A percentile compares a stretch with the other conserved stretches of the same genome.
phyloP scores from a whole-genome alignment of 2,113 vertebrate genomes.

The Hippocampus zosterae region DNA sequence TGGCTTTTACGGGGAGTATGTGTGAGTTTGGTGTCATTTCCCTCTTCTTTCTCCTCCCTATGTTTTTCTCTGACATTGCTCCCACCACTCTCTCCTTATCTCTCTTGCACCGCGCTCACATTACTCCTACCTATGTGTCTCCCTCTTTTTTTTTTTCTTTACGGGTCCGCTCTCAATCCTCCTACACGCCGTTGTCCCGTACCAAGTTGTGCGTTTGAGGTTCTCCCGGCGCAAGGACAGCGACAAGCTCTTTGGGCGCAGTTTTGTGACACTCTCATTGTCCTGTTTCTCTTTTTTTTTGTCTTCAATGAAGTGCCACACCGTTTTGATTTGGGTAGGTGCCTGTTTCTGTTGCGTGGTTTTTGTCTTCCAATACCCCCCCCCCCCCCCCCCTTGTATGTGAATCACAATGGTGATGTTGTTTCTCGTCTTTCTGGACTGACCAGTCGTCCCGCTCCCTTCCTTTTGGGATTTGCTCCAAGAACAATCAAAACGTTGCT shows the following conservation, averaged over 20 bases:
- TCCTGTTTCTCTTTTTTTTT: background rate
- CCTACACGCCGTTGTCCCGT: constrained; percentile 22
- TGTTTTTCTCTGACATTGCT: constrained; percentile 56
- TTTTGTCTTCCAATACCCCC: constrained; percentile 20
- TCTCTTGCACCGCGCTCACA: constrained; percentile 44
- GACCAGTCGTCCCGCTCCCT: constrained; percentile 44
- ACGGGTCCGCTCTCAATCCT: constrained; percentile 37
- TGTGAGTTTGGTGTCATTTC: constrained; percentile 18
- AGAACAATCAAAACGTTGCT: constrained; percentile 25
- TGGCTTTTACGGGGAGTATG: constrained; percentile 11
- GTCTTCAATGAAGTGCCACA: background rate
- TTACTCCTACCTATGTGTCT: constrained; percentile 52
- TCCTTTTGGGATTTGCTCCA: constrained; percentile 42
- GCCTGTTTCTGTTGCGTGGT: constrained; percentile 31
- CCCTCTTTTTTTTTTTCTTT: constrained; percentile 49
- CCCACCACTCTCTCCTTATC: constrained; percentile 55
- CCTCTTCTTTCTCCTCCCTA: constrained; percentile 15
- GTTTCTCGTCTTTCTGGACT: constrained; percentile 51
- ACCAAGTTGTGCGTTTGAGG: constrained; percentile 20
- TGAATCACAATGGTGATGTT: constrained; percentile 33
- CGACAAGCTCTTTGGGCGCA: constrained; percentile 33
- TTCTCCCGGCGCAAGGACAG: constrained; percentile 22
- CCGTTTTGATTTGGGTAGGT: constrained; percentile 9
- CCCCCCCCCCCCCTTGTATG: constrained; percentile 4
- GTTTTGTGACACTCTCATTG: constrained; percentile 16